Conservation (phyloP, 2,797 vertebrate species). For the Toxotes lorentzi region DNA sequence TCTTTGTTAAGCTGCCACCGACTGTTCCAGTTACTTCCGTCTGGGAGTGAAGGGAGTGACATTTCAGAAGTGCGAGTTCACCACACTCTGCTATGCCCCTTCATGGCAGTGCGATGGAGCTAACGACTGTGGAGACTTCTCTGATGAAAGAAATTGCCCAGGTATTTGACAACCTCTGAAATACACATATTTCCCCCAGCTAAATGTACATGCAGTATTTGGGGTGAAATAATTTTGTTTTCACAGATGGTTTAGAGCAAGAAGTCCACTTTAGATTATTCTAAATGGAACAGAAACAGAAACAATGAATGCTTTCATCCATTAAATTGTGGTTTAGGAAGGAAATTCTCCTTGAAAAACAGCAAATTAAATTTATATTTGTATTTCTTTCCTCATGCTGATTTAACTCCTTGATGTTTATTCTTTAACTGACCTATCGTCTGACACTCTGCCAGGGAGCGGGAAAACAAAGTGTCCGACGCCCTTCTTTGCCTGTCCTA, state of each 20-base stretch:
- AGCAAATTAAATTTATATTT: constrained; percentile 16
- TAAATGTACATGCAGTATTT: not conserved
- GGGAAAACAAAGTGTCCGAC: constrained; percentile 87
- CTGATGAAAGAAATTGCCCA: constrained; percentile 94
- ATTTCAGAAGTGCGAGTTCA: constrained; percentile 95
- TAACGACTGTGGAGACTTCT: constrained; percentile 96
- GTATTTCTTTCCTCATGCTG: constrained; percentile 16
- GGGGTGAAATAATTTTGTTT: not conserved
- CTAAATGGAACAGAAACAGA: constrained; percentile 28
- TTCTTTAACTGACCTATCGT: not conserved
- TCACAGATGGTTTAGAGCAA: constrained; percentile 7
- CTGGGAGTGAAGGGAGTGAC: constrained; percentile 93
- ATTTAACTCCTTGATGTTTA: constrained; percentile 14
- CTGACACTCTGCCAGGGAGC: constrained; percentile 83
- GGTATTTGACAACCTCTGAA: constrained; percentile 68
- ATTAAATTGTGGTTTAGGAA: constrained; percentile 39
- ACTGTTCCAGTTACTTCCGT: constrained; percentile 95
- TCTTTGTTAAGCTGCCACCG: constrained; percentile 87
- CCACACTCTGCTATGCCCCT: constrained; percentile 93
- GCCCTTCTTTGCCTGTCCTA: constrained; percentile 93
- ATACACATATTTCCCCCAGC: constrained; percentile 1
- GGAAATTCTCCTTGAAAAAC: constrained; percentile 27
- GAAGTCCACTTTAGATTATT: constrained; percentile 27
- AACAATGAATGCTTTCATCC: constrained; percentile 28
- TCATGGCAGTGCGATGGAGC: constrained; percentile 95